These are phyloP conservation scores for Cossypha caffra DNA, from an alignment of 2,797 vertebrate species.

Conservation along the genomic window DNA sequence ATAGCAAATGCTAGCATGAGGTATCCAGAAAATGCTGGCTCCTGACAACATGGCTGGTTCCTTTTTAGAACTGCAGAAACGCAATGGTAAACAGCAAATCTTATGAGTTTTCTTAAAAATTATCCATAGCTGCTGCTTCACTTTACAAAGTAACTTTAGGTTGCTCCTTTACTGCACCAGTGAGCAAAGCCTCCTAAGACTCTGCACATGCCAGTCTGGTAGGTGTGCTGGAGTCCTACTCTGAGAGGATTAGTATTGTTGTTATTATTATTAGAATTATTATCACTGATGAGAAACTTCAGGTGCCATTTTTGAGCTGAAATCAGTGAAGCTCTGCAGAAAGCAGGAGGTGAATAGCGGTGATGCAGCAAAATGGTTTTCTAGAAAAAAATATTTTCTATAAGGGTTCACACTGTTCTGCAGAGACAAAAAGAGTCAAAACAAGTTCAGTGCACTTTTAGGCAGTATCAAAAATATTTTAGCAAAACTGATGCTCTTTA, in stretches of 20 bases:
- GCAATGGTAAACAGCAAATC: background rate
- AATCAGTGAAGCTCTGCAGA: conserved; percentile 13
- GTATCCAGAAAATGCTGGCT: background rate
- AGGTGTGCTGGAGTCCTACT: background rate
- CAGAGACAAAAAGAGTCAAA: background rate
- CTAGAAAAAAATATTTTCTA: background rate
- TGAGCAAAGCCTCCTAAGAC: background rate
- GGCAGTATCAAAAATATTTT: background rate
- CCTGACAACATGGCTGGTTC: background rate
- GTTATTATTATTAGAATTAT: background rate
- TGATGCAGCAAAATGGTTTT: conserved; percentile 2
- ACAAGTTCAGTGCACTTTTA: background rate
- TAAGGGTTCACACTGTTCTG: background rate
- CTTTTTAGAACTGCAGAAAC: background rate
- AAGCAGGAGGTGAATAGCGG: background rate
- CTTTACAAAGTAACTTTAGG: background rate
- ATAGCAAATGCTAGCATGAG: background rate
- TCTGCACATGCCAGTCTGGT: background rate
- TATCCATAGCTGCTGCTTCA: background rate
- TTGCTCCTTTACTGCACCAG: background rate
- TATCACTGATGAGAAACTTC: background rate
- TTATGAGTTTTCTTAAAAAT: background rate
- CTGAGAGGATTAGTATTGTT: rapidly evolving
- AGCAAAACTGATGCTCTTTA: background rate
- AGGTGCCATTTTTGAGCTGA: background rate